Evolutionary conservation across 1,140 invertebrate genomes (phyloP).

Genomic region (Radopholus similis): DNA sequence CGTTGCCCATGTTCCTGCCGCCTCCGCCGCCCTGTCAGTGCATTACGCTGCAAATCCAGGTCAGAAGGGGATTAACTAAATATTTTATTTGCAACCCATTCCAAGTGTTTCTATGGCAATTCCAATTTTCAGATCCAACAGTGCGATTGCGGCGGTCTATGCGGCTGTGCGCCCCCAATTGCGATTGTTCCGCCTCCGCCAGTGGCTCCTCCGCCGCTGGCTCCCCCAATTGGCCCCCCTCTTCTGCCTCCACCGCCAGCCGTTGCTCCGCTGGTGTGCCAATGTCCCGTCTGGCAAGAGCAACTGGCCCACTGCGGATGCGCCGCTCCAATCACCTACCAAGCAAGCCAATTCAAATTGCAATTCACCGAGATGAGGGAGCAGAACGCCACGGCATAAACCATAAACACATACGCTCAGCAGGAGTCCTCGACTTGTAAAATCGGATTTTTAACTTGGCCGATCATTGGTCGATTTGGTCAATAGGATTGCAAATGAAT

Average conservation of each 20-base stretch:
- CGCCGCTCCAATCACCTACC: constrained; percentile 13
- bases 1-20: neutral
- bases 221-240: neutral
- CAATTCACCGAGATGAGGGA: too few species aligned
- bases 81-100: neutral
- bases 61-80: neutral
- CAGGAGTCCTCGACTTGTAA: too few species aligned
- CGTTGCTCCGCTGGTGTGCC: neutral
- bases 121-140: constrained; percentile 8
- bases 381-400: too few species aligned
- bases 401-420: too few species aligned
- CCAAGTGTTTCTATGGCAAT: neutral
- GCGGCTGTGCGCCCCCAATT: neutral
- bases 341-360: neutral
- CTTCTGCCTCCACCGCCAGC: neutral
- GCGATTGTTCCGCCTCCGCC: neutral
- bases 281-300: constrained; percentile 15
- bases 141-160: constrained; percentile 5
- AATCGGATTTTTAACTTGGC: neutral
- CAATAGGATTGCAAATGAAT: too few species aligned
- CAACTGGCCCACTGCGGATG: constrained; percentile 8
- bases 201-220: neutral
- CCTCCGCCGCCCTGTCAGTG: neutral
- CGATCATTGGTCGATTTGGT: too few species aligned
- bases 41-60: neutral